Conservation (phyloP, 2,888 invertebrate genomes). For the Achlya flavicornis region DNA sequence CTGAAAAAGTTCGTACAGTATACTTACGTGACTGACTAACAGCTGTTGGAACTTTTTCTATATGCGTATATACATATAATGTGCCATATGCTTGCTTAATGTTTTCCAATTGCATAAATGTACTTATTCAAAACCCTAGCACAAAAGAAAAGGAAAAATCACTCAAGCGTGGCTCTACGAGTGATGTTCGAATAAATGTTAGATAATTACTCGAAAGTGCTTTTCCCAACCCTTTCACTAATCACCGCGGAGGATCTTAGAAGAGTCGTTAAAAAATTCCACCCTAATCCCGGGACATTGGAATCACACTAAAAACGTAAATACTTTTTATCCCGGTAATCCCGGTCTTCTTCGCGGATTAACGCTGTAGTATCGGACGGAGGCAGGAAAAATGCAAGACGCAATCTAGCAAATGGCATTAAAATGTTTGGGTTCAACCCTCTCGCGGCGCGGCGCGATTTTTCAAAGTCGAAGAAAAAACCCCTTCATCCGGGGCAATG, state of each 20-base stretch:
- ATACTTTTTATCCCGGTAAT: conserved; percentile 79
- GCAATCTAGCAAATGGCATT: conserved; percentile 84
- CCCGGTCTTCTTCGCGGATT: conserved; percentile 80
- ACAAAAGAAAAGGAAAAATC: conserved; percentile 49
- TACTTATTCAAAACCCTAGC: conserved; percentile 32
- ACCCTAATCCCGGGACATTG: conserved; percentile 72
- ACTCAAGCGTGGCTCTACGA: conserved; percentile 46
- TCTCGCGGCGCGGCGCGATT: conserved; percentile 76
- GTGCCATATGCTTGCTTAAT: no score
- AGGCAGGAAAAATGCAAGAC: conserved; percentile 80
- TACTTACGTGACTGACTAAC: no score
- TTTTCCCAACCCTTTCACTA: conserved; percentile 72
- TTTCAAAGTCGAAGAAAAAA: conserved; percentile 81
- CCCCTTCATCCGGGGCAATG: conserved; percentile 76
- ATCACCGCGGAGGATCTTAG: conserved; percentile 65
- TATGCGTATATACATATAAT: no score
- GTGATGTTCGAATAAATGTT: conserved; percentile 68
- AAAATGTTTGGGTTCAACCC: conserved; percentile 82
- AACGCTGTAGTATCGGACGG: conserved; percentile 65
- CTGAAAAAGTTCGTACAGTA: no score
- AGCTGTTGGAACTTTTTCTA: no score
- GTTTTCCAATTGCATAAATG: no score
- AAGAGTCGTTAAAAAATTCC: conserved; percentile 73
- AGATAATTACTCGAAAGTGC: conserved; percentile 79
- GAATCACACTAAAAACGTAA: conserved; percentile 80